phyloP scores from a whole-genome alignment of 2,888 invertebrate species.

The Xestobium rufovillosum region DNA sequence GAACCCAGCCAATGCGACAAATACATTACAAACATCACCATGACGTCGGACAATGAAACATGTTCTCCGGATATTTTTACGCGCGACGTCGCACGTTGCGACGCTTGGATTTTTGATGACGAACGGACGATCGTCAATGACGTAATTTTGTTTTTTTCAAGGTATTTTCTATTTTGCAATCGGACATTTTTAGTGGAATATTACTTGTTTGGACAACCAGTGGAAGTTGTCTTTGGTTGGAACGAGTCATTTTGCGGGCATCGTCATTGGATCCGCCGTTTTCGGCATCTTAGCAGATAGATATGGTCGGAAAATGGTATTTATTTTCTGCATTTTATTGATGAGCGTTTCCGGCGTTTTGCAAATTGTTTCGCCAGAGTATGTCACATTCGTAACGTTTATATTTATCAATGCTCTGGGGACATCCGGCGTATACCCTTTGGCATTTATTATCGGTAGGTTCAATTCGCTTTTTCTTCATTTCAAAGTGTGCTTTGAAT shows the following conservation, averaged over 20 bases:
- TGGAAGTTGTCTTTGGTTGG: conserved; percentile 57
- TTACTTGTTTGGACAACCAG: conserved; percentile 53
- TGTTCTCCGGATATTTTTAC: conserved; percentile 42
- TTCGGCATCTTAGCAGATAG: conserved; percentile 56
- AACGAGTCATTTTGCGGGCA: conserved; percentile 55
- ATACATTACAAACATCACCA: conserved; percentile 30
- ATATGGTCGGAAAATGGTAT: conserved; percentile 54
- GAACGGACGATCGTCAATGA: conserved; percentile 53
- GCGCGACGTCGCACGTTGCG: conserved; percentile 39
- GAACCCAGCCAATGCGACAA: conserved; percentile 36
- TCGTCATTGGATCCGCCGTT: conserved; percentile 52
- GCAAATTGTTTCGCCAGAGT: conserved; percentile 49
- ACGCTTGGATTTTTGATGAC: conserved; percentile 47
- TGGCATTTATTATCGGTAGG: conserved; percentile 52
- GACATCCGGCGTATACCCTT: conserved; percentile 53
- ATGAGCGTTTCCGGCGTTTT: conserved; percentile 52
- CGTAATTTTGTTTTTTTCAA: conserved; percentile 33
- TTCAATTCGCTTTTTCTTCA: conserved; percentile 7
- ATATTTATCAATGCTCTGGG: conserved; percentile 53
- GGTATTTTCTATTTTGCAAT: conserved; percentile 1
- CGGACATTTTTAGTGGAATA: conserved; percentile 50
- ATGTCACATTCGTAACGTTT: conserved; percentile 47
- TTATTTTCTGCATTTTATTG: conserved; percentile 49
- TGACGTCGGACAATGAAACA: conserved; percentile 19
- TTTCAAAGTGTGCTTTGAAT: too few relatives aligned